Percentiles rank a stretch among this genome's conserved stretches.
Conservation (phyloP, 2,797 vertebrate species). For the Cyprinella venusta region DNA sequence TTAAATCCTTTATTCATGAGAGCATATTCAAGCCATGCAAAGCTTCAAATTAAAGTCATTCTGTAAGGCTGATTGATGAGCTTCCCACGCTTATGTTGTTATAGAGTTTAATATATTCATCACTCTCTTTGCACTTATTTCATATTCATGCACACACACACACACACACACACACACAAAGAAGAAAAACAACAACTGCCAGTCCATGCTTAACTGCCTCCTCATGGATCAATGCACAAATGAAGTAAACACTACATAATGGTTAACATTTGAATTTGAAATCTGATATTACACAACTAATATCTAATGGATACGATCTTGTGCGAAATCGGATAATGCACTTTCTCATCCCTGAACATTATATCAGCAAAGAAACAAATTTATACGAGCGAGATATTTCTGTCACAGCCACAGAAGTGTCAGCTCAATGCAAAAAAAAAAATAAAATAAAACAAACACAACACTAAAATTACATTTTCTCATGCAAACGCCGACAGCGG, state of each 20-base stretch:
- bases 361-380: slow-evolving; percentile 34
- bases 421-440: slow-evolving; percentile 8
- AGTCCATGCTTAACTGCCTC: slow-evolving; percentile 73
- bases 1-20: slow-evolving; percentile 75
- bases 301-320: slow-evolving; percentile 27
- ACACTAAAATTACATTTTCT: slow-evolving; percentile 10
- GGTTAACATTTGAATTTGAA: slow-evolving; percentile 56
- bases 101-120: slow-evolving; percentile 75
- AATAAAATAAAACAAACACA: neutral
- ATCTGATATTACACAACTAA: slow-evolving; percentile 45
- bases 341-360: slow-evolving; percentile 38
- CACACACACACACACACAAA: slow-evolving; percentile 26
- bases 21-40: slow-evolving; percentile 75
- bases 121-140: slow-evolving; percentile 65
- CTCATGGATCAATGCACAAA: slow-evolving; percentile 77
- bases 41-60: slow-evolving; percentile 76
- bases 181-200: slow-evolving; percentile 51
- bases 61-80: slow-evolving; percentile 76
- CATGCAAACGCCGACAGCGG: neutral
- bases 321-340: neutral
- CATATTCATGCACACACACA: slow-evolving; percentile 45
- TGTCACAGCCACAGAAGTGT: slow-evolving; percentile 30
- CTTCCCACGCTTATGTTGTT: slow-evolving; percentile 77
- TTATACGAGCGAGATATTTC: slow-evolving; percentile 28
- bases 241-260: slow-evolving; percentile 74